Evolutionary conservation across 2,113 vertebrate species (phyloP), one percentile per base, ranked within the genome.

Genomic region (Cyprinodon brontotheroides): DNA sequence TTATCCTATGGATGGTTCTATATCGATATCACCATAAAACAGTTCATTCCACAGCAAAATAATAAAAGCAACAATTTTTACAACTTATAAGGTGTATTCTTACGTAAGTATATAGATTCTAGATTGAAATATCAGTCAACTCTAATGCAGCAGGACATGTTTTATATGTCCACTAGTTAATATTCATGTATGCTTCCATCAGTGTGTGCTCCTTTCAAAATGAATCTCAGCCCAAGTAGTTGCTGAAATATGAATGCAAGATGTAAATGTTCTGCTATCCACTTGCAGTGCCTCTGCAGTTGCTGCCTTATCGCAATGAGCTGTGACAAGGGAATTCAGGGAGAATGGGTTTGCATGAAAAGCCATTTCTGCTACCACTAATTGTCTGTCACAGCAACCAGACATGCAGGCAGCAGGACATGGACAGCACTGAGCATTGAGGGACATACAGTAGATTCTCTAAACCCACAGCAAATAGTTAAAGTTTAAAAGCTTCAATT

Each of bases 181-280:
- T 68, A 53, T 77, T 66, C 64, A 2, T 87, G 70, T 74, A 22
- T 68, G 39, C 73, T 71, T 71, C 48, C 61, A n/a, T 41, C 61
- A 48, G 7, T 50, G 65, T 74, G 66, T 36, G 47, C 50, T 61
- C 65, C 29, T 61, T 38, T 69, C 17, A 1, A 64, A 83, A 78
- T 66, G 77, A 80, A 74, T 75, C 61, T 83, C 72, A 69, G 72
- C 53, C 68, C 75, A 76, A 85, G 83, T 81, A 78, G 78, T 73
- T 86, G 72, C 45, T 91, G 70, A 91, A 89, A 84, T 85, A 87
- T 89, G 69, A 82, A 91, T 84, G 78, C 48, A 37, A 48, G 74
- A 61, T 84, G 71, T 80, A 81, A 74, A 74, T 75, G 72, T 81
- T 66, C 77, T 11, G 36, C 72, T 71, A 68, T 81, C 75, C 83